Base-by-base conservation (phyloP, 2,113 vertebrate species). In the Ariopsis seemanni region DNA sequence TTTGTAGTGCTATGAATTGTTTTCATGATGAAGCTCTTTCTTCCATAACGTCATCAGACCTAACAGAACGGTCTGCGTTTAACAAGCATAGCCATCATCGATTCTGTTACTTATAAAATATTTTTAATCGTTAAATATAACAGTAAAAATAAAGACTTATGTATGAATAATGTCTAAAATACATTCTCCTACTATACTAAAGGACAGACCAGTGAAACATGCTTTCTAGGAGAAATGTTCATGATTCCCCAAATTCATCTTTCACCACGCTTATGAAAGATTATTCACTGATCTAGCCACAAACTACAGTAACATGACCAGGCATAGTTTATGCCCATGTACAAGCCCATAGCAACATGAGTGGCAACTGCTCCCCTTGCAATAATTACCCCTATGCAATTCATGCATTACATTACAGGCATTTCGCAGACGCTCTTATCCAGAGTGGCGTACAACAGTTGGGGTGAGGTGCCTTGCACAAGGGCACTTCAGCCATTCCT, bases 1-100 rank as follows among this genome's bases (percentile, higher is more conserved):
- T 72, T 42, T 58, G 18, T 42, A 58, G 67, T 7, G 18, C 53
- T 42, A 74, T 84, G 83, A 74, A 72, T 72, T 52, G 74, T 57
- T 82, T 82, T 48, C 79, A 62, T 22, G 30, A 25, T 62, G 22
- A 14, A 42, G 18, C 57, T 42, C 57, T 22, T 81, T 82, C 20
- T 62, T 82, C 79, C 79, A 81, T 82, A 82, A 62, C 79, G 30
- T 82, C 79, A 82, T 82, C 79, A 25, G 57, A 62, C 79, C 30
- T 82, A 82, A 82, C 20, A 1, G 79, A 82, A 82, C 18, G 7
- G 48, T 84, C 52, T 84, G 83, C 14, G 52, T 63, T 60, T 77
- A n/a, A 63, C 58, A 86, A 65, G 57, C 15, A 30, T 20, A 34
- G 8, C 12, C 20, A 57, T 25, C 17, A 14, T 52, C 15, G 65